A percentile compares a stretch with the other conserved stretches of the same genome.
Evolutionary conservation across 1,140 invertebrate genomes (phyloP).

Genomic region (Lutraria rhynchaena): DNA sequence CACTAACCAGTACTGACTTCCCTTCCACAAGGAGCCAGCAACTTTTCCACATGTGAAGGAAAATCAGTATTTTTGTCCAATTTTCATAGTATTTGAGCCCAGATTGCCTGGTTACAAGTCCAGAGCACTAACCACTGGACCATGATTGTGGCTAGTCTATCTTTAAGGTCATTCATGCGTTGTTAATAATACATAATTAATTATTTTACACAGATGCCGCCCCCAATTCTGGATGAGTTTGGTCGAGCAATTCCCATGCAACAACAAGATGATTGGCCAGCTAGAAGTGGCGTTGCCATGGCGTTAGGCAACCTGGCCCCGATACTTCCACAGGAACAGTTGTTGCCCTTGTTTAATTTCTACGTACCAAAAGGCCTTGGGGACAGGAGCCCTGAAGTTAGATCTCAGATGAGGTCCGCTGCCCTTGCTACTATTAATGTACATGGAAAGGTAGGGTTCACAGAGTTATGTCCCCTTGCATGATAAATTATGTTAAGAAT

Average conservation of each 20-base stretch:
- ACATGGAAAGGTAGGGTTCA: conserved; percentile 95
- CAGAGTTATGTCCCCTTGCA: no score
- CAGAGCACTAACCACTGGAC: no score
- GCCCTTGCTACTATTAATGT: conserved; percentile 95
- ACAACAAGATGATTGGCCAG: conserved; percentile 92
- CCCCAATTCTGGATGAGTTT: conserved; percentile 94
- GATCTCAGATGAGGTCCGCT: conserved; percentile 95
- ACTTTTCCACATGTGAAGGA: no score
- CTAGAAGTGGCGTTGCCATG: conserved; percentile 93
- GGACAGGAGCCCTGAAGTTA: conserved; percentile 91
- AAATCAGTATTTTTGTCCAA: no score
- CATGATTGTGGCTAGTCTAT: no score
- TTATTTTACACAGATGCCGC: conserved; percentile 87
- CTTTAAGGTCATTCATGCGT: no score
- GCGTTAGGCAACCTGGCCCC: conserved; percentile 81
- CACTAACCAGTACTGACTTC: no score
- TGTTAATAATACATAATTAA: no score
- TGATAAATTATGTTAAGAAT: no score
- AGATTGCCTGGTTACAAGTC: no score
- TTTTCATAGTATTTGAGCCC: no score
- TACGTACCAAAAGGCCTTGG: conserved; percentile 94
- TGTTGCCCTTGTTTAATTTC: conserved; percentile 88
- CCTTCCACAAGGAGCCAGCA: no score
- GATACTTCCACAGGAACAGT: conserved; percentile 86
- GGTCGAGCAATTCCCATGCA: conserved; percentile 93